Percentiles rank a stretch among this genome's conserved stretches.
These are phyloP conservation scores for Catostylus mosaicus DNA, from an alignment of 30 jellyfish, hydroid and myxozoan species.

Conservation along the genomic window DNA sequence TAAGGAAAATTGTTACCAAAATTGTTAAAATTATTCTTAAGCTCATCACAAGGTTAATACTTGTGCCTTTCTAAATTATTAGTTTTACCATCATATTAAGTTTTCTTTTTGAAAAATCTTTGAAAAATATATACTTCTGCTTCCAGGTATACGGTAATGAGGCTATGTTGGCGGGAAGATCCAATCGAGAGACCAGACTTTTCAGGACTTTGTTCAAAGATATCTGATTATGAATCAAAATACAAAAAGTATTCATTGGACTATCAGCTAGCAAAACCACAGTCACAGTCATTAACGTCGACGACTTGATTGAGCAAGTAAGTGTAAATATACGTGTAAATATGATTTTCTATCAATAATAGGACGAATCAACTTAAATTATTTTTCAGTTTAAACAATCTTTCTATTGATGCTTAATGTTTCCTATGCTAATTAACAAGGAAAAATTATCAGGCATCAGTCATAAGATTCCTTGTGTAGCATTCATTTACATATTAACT, in stretches of 20 bases:
- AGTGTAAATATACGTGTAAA: constrained; percentile 51
- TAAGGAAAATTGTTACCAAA: too few relatives aligned
- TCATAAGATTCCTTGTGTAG: too few relatives aligned
- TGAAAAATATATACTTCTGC: too few relatives aligned
- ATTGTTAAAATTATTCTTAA: not conserved
- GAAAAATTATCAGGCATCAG: too few relatives aligned
- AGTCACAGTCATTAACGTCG: constrained; percentile 1
- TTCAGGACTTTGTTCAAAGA: constrained; percentile 57
- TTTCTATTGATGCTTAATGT: too few relatives aligned
- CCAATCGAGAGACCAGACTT: constrained; percentile 79
- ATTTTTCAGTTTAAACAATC: constrained; percentile 40
- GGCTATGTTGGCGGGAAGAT: constrained; percentile 81
- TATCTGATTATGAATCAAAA: constrained; percentile 53
- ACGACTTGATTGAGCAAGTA: constrained; percentile 1
- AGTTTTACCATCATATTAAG: not conserved
- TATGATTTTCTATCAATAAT: constrained; percentile 60
- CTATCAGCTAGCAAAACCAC: constrained; percentile 20
- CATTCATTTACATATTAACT: too few relatives aligned
- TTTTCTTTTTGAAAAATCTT: not conserved
- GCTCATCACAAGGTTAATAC: not conserved
- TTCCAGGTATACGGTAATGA: constrained; percentile 73
- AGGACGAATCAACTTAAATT: constrained; percentile 27
- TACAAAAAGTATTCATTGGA: constrained; percentile 63
- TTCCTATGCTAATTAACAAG: too few relatives aligned
- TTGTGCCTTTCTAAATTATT: not conserved